phyloP scores from a whole-genome alignment of 2,113 vertebrate species.

The Propithecus coquereli region DNA sequence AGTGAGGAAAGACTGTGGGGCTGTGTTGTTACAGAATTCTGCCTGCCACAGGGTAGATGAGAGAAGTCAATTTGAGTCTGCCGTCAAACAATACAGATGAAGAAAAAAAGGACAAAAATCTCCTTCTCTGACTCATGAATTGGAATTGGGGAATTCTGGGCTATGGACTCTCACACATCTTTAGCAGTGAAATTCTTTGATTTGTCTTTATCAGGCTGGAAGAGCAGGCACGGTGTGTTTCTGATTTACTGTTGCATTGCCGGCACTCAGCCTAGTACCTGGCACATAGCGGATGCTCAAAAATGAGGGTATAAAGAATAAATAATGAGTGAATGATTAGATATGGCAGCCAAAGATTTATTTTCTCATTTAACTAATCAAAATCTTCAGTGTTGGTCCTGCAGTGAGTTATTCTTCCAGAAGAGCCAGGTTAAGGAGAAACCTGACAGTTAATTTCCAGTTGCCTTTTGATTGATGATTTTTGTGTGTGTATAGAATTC shows the following conservation, averaged over 20 bases:
- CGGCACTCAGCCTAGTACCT: neutral
- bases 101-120: neutral
- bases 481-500: slow-evolving; percentile 33
- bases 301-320: neutral
- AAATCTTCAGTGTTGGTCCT: neutral
- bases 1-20: neutral
- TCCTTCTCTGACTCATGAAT: neutral
- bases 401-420: slow-evolving; percentile 35
- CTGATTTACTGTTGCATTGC: neutral
- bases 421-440: slow-evolving; percentile 40
- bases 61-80: neutral
- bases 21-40: neutral
- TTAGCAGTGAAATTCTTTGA: neutral
- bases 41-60: neutral
- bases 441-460: slow-evolving; percentile 56
- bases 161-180: neutral
- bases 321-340: neutral
- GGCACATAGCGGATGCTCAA: neutral
- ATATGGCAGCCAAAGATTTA: slow-evolving; percentile 35
- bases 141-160: neutral
- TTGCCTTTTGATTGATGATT: slow-evolving; percentile 56
- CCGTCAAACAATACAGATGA: neutral
- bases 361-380: slow-evolving; percentile 42
- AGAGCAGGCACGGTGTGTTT: neutral
- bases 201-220: neutral